Evolutionary conservation across 2,113 vertebrate genomes (phyloP).

Genomic region (Phainopepla nitens): DNA sequence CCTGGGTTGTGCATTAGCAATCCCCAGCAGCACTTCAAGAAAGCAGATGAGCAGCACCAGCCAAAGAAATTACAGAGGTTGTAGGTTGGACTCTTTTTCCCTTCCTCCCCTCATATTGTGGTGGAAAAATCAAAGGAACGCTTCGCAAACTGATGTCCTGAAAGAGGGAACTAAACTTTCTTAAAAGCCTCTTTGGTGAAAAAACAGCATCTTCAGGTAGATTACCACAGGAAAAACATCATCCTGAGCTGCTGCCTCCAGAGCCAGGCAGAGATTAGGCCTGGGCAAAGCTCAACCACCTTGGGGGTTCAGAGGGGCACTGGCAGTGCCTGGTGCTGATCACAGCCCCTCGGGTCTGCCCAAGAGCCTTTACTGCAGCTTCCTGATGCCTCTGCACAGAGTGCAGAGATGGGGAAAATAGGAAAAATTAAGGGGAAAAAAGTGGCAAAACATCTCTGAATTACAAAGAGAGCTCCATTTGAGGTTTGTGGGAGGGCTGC

Average conservation of each 20-base stretch:
- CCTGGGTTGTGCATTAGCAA: not conserved
- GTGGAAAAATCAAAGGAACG: not conserved
- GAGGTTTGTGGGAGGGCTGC: not conserved
- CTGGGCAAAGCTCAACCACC: not conserved
- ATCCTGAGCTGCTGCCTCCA: not conserved
- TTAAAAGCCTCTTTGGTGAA: not conserved
- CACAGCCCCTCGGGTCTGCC: not conserved
- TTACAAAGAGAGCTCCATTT: not conserved
- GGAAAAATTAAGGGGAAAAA: not conserved
- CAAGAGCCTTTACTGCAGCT: not conserved
- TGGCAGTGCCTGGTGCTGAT: not conserved
- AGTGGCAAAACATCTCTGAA: not conserved
- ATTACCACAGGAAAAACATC: not conserved
- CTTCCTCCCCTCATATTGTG: fast-evolving
- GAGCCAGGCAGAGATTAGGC: not conserved
- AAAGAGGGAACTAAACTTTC: not conserved
- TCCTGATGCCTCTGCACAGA: not conserved
- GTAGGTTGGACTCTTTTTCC: fast-evolving
- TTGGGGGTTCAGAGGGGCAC: not conserved
- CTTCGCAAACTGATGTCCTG: not conserved
- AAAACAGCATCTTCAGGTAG: not conserved
- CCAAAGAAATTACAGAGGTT: not conserved
- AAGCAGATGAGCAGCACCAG: not conserved
- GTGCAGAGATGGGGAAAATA: not conserved
- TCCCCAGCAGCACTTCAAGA: not conserved